Base-by-base conservation (phyloP, 2,113 vertebrate genomes). In the Cathartes aura region DNA sequence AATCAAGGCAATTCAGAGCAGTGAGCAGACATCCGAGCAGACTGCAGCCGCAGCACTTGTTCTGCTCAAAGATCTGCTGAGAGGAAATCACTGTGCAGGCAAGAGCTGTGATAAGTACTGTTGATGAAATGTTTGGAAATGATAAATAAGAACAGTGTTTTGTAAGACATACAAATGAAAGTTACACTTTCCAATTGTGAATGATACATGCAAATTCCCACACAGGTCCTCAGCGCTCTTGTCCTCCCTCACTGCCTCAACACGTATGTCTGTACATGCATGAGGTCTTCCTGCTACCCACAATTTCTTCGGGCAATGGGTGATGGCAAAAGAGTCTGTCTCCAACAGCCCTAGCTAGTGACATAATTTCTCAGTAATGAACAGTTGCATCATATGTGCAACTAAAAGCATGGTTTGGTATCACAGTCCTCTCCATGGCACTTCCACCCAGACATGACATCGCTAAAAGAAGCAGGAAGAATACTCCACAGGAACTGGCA, bases 361-460 rank as follows among this genome's bases (percentile, higher is more conserved):
- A 81, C 4, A 24, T 2, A 7, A 58, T 48, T 73, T 45, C 45
- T 70, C 59, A 38, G 27, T 32, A 75, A 40, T 18, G 34, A 19
- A 68, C 38, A 83, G 24, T 0, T 40, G 23, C 2, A n/a, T 29
- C 26, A 3, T 2, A 38, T 0, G 15, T 42, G 23, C 81, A 72
- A 30, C 52, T 40, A 15, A 22, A 63, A 43, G n/a, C 4, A 0
- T 9, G 11, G 24, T 38, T 80, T 79, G 55, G n/a, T 63, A 47
- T 16, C 43, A n/a, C 32, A 45, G 38, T 5, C 48, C 32, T 45
- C 42, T 40, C 64, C 45, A 20, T 0, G 23, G 62, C 53, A 34
- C 11, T 64, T 60, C 40, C 48, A 74, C 16, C 7, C 4, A 2
- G 22, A 43, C 12, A 24, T 2, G 9, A 29, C 34, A 50, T 20